Conservation (phyloP, 2,888 invertebrate species). For the Dynastes grantii region DNA sequence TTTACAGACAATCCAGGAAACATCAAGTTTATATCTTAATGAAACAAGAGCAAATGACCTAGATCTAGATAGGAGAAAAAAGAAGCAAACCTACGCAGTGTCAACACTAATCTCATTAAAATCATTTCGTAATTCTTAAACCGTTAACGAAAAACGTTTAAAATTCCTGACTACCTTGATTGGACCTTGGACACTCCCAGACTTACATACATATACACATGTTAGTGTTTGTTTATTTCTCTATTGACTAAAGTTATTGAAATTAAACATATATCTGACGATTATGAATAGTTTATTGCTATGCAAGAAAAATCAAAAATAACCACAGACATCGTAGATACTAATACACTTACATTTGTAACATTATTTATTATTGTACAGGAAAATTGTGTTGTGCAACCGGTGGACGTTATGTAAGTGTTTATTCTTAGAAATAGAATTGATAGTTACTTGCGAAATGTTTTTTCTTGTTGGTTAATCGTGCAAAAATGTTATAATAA, state of each 20-base stretch:
- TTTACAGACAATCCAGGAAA: constrained; percentile 52
- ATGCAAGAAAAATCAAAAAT: constrained; percentile 44
- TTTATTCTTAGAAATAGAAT: constrained; percentile 38
- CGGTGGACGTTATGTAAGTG: constrained; percentile 35
- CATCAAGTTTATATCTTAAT: constrained; percentile 56
- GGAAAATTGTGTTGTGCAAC: constrained; percentile 36
- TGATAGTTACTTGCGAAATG: constrained; percentile 17
- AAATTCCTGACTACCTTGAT: constrained; percentile 66
- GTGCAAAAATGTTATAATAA: constrained; percentile 19
- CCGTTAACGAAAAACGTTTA: constrained; percentile 66
- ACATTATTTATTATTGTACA: constrained; percentile 20
- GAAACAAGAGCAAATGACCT: constrained; percentile 59
- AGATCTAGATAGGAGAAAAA: constrained; percentile 58
- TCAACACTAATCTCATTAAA: constrained; percentile 64
- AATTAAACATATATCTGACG: constrained; percentile 53
- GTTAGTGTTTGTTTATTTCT: constrained; percentile 64
- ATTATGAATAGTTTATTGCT: constrained; percentile 54
- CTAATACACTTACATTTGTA: constrained; percentile 21
- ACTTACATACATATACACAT: constrained; percentile 59
- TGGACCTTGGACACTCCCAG: constrained; percentile 66
- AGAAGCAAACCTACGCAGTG: constrained; percentile 62
- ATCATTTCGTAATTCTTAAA: constrained; percentile 64
- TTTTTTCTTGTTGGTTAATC: constrained; percentile 25
- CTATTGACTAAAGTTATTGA: constrained; percentile 53
- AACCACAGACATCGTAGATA: constrained; percentile 8